Evolutionary conservation across 2,113 vertebrate genomes (phyloP).

Genomic region (Zosterops pallidus): DNA sequence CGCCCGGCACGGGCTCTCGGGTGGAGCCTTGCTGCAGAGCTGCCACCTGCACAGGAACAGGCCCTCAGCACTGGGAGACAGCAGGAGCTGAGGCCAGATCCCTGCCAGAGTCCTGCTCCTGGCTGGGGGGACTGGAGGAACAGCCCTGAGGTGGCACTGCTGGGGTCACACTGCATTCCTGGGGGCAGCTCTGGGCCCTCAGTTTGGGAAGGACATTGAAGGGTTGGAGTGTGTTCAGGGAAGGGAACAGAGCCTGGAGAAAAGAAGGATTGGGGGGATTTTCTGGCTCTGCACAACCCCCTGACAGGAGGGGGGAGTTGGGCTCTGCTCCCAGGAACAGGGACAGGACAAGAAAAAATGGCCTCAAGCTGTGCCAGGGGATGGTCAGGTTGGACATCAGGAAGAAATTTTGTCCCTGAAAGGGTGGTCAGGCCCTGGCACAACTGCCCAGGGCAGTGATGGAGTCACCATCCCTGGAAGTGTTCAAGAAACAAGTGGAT

Average conservation of each 20-base stretch:
- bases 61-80: background rate
- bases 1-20: constrained; percentile 38
- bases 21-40: constrained; percentile 67
- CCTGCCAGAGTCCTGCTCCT: background rate
- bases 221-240: background rate
- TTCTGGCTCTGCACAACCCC: background rate
- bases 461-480: background rate
- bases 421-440: background rate
- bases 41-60: constrained; percentile 52
- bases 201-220: fast-evolving
- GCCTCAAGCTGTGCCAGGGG: background rate
- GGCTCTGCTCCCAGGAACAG: background rate
- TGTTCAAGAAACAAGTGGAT: background rate
- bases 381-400: background rate
- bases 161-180: background rate
- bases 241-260: fast-evolving
- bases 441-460: background rate
- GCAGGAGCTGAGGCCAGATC: background rate
- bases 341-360: background rate
- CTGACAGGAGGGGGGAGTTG: background rate
- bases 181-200: background rate
- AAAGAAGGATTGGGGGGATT: background rate
- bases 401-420: background rate
- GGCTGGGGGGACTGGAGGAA: too few relatives aligned
- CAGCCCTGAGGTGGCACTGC: background rate